Base-by-base conservation (phyloP, 2,888 invertebrate species). In the Pollenia labialis region DNA sequence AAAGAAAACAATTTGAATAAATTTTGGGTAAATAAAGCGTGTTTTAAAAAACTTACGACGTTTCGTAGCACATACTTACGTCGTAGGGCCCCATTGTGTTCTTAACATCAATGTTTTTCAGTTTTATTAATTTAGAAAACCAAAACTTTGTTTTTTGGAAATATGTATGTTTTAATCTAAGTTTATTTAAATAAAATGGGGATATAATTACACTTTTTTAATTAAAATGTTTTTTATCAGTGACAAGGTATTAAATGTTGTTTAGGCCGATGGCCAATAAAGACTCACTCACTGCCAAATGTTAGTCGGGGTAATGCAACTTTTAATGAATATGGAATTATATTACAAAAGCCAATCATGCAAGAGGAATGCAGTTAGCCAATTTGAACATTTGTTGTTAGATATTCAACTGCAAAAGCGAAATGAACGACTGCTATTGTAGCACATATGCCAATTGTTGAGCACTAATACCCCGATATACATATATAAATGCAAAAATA, bases 291-390 rank as follows among this genome's bases (percentile, higher is more conserved):
- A 12, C 46, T n/a, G 8, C 12, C 32, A 74, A 48, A 60, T 40
- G 44, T 48, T 74, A 40, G 40, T 32, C 48, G 32, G 72, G 46
- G 23, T 58, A 46, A 1, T 62, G 14, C 40, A 68, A n/a, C 23
- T 71, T 32, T 32, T 32, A 32, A 44, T 44, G 44, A 42, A 44
- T 80, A 32, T 71, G 50, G 32, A 80, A 82, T 52, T 50, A 14
- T 60, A 74, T 72, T 81, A 58, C 18, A 71, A 52, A 76, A 85
- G 23, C 42, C 76, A 82, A 82, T 82, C 82, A 85, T 68, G 82
- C 81, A 79, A 54, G 74, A 75, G 82, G 85, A 82, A 86, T 86
- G 85, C 74, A 56, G 85, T 79, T 79, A 50, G 60, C 50, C 82
- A 74, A 85, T 85, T 85, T 75, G 1, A 75, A 69, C 40, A 75